These are phyloP conservation scores for Chloebia gouldiae DNA, from an alignment of 2,113 vertebrate genomes.

Conservation along the genomic window DNA sequence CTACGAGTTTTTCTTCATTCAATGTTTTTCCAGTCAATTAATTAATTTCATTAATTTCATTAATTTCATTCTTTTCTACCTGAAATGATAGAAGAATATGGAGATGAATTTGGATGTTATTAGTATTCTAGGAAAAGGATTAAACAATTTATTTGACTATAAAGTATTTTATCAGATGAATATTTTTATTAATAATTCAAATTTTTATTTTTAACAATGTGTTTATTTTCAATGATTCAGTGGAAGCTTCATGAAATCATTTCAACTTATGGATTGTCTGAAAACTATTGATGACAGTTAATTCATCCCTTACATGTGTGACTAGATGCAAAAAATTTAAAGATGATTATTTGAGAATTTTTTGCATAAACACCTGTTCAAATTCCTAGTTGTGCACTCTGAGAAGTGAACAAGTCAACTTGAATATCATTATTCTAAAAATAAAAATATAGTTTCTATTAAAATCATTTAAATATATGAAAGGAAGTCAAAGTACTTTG, in stretches of 20 bases:
- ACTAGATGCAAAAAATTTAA: not conserved
- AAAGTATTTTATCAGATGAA: not conserved
- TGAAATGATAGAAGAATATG: not conserved
- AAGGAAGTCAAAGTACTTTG: not conserved
- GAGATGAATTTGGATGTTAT: not conserved
- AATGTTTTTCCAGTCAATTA: not conserved
- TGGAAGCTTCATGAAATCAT: not conserved
- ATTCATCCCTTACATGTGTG: not conserved
- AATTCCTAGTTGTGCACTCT: not conserved
- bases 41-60: not conserved
- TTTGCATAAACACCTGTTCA: not conserved
- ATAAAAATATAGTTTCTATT: not conserved
- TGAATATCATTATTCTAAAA: not conserved
- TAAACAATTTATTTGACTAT: not conserved
- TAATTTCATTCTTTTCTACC: not conserved
- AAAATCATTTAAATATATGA: not conserved
- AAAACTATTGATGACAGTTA: not conserved
- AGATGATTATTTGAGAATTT: not conserved
- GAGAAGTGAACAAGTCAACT: rapidly evolving
- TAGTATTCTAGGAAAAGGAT: not conserved
- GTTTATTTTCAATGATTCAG: not conserved
- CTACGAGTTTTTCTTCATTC: not conserved
- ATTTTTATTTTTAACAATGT: not conserved
- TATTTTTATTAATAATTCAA: not conserved
- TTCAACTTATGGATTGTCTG: not conserved